Evolutionary conservation across 2,113 vertebrate species (phyloP), one percentile per base, ranked within the genome.

Genomic region (Pelvicachromis taeniatus): DNA sequence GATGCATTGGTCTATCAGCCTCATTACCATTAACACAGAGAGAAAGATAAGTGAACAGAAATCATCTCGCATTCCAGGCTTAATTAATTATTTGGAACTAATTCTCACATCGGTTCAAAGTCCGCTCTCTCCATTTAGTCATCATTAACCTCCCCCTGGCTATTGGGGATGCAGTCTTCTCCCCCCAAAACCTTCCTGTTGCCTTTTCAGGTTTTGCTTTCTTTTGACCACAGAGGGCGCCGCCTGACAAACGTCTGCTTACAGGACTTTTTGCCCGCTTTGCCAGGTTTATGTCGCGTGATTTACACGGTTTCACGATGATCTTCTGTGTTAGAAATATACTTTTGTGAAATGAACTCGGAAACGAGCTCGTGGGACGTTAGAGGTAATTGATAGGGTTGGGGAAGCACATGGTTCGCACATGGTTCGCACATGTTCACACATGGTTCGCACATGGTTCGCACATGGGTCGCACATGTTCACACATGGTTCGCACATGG

Each of bases 1-100:
- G 50, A 77, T 77, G n/a, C 6, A 45, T 19, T 31, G 56, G 31
- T 54, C 75, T 23, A 45, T 80, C 80, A 59, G 17, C 75, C 80
- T 85, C 83, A 85, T 87, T 80, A 90, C 1, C 79, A 80, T 68
- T 26, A 79, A 79, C 82, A 21, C 48, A 6, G 16, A 42, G 52
- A 58, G 13, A 45, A 29, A 65, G 82, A 87, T 85, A 77, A 87
- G 55, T 50, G 68, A 31, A 40, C 52, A 23, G 11, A 11, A 81
- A 84, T 77, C 81, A 84, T 73, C 35, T 70, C 23, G 58, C 79
- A 65, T 77, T 83, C 52, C 56, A 53, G 81, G 31, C 75, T 82
- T 77, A 79, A 90, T 87, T 77, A 53, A 77, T 85, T 85, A 77
- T 63, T 85, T 77, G 82, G 75, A 90, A 80, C 61, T 65, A 82